Evolutionary conservation across 2,888 invertebrate species (phyloP), one percentile per base, ranked within the genome.

Genomic region (Malthinus flaveolus): DNA sequence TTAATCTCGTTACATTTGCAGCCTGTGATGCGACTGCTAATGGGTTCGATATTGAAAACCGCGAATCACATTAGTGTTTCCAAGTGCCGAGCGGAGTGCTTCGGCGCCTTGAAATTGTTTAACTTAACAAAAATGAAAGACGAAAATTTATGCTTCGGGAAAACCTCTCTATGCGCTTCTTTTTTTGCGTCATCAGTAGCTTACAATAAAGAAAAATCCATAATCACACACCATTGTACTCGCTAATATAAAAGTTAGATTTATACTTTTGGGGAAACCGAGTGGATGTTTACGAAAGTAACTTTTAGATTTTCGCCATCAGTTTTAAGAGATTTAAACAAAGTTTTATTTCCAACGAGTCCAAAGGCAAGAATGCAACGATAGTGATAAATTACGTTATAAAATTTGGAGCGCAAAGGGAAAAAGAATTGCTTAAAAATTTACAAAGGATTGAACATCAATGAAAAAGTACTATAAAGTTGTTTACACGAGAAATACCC

Each of bases 61-160:
- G 67, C 73, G 74, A 75, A 75, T 75, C 73, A 70, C 74, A 75
- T 76, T 75, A 75, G 73, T 73, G 71, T 73, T 23, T 70, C 71
- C 69, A 74, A 75, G 72, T 73, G 73, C 71, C 72, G 68, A 71
- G 23, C 23, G 3, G 23, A 72, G 53, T 57, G 70, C 68, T 70
- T 68, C 67, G 68, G 68, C 62, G 63, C 64, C 39, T 42, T 23
- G 15, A 42, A 42, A 42, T 42, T 42, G 39, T 42, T 42, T 9
- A 42, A 42, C 59, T 63, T 62, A 56, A 58, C 57, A 53, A 59
- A 59, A 64, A 48, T 23, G 6, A 42, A 42, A 42, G 23, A 42
- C 13, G 13, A 8, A 42, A 42, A 42, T 42, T 42, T 42, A 42
- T 42, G 13, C 15, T 23, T 42, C 39, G 39, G 15, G 39, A 42